phyloP scores from a whole-genome alignment of 2,797 vertebrate species.

The Discoglossus pictus region DNA sequence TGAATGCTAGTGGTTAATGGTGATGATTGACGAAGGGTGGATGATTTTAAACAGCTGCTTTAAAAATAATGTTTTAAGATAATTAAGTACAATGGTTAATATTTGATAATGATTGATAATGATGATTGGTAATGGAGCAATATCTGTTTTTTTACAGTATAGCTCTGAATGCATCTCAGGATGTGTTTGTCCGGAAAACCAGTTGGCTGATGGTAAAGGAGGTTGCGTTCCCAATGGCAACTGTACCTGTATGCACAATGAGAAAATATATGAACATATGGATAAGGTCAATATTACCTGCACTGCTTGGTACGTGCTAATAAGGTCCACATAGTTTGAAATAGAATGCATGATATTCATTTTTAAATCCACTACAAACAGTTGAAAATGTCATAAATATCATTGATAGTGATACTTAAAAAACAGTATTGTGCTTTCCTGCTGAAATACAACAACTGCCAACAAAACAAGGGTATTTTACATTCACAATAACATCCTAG shows the following conservation, averaged over 20 bases:
- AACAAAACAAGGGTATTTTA: too few species aligned
- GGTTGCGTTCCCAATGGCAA: slow-evolving; percentile 70
- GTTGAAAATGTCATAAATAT: not conserved
- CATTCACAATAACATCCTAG: too few species aligned
- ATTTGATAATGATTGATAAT: too few species aligned
- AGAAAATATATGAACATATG: slow-evolving; percentile 65
- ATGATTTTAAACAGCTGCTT: too few species aligned
- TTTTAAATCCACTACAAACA: not conserved
- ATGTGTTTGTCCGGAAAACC: slow-evolving; percentile 77
- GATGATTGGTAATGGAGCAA: too few species aligned
- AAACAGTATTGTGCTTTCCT: too few species aligned
- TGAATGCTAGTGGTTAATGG: too few species aligned
- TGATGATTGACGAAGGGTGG: too few species aligned
- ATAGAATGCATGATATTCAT: not conserved
- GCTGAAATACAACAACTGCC: too few species aligned
- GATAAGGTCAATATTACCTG: slow-evolving; percentile 71
- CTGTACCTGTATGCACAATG: slow-evolving; percentile 77
- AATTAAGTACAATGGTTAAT: too few species aligned
- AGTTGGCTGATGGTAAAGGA: slow-evolving; percentile 72
- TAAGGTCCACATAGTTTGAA: not conserved
- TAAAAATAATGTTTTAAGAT: too few species aligned
- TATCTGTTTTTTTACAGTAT: slow-evolving; percentile 59
- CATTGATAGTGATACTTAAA: too few species aligned
- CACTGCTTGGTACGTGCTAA: slow-evolving; percentile 74
- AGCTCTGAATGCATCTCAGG: slow-evolving; percentile 76